phyloP scores from a whole-genome alignment of 2,797 vertebrate species.

The Sarcoramphus papa region DNA sequence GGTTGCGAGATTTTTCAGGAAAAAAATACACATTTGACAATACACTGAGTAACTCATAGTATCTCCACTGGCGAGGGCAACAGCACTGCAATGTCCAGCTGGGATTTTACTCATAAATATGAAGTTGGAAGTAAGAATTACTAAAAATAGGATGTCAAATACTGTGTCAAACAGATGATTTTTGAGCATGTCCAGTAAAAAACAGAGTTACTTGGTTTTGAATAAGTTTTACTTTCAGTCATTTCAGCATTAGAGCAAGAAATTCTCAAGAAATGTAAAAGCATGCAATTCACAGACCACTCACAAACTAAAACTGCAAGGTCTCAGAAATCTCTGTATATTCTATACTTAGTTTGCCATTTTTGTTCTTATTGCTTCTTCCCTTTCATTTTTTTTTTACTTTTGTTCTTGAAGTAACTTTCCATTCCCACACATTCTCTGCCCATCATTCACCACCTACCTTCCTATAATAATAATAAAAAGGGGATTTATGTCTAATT shows the following conservation, averaged over 20 bases:
- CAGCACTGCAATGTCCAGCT: background rate
- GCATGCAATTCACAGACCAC: background rate
- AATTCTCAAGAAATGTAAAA: background rate
- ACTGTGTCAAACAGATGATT: background rate
- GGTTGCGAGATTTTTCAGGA: background rate
- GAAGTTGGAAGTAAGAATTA: background rate
- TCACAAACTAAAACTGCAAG: background rate
- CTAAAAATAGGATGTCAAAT: background rate
- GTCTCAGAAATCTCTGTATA: background rate
- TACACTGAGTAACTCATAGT: background rate
- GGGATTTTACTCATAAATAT: background rate
- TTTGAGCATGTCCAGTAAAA: background rate
- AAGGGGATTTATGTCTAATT: background rate
- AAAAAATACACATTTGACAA: background rate
- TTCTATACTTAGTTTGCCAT: background rate
- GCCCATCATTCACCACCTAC: background rate
- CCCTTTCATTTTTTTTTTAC: background rate
- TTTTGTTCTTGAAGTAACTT: background rate
- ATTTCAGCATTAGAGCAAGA: background rate
- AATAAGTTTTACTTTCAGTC: background rate
- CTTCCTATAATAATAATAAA: background rate
- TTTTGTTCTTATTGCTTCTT: background rate
- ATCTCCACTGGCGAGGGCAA: background rate
- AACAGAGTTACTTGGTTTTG: background rate
- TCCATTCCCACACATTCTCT: background rate